Conservation (phyloP, 2,113 vertebrate genomes). For the Scomber scombrus region DNA sequence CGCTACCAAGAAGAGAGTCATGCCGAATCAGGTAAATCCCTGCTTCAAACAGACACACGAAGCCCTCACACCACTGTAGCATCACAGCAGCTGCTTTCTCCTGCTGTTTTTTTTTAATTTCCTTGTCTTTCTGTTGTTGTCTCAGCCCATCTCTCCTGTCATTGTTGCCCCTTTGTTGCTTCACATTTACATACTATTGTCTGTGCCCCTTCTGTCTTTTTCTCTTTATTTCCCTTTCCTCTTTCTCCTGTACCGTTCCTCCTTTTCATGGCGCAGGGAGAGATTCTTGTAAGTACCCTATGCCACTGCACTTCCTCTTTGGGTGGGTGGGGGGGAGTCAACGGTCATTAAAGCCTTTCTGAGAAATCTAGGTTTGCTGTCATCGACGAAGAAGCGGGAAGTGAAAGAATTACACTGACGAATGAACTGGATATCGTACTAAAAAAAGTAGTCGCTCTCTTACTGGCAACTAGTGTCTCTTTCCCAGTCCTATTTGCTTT, state of each 20-base stretch:
- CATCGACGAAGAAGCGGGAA: slow-evolving; percentile 40
- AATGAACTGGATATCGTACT: neutral
- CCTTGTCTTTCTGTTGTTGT: neutral
- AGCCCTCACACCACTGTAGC: slow-evolving; percentile 59
- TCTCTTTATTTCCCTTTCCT: slow-evolving; percentile 51
- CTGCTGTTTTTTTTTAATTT: slow-evolving; percentile 13
- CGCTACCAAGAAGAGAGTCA: slow-evolving; percentile 93
- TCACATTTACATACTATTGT: slow-evolving; percentile 67
- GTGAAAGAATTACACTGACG: slow-evolving; percentile 36
- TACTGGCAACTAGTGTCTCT: too few species aligned
- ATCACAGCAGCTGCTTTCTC: slow-evolving; percentile 6
- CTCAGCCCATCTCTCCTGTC: slow-evolving; percentile 31
- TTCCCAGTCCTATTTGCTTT: neutral
- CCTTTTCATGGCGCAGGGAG: slow-evolving; percentile 79
- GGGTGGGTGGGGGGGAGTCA: slow-evolving; percentile 40
- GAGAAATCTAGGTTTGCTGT: slow-evolving; percentile 26
- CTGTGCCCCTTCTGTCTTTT: slow-evolving; percentile 70
- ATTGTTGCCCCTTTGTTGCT: slow-evolving; percentile 58
- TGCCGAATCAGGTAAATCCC: slow-evolving; percentile 91
- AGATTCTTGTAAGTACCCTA: slow-evolving; percentile 87
- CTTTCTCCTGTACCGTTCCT: slow-evolving; percentile 32
- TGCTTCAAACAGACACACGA: neutral
- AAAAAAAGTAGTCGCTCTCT: too few species aligned
- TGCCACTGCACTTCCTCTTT: slow-evolving; percentile 70
- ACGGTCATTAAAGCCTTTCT: slow-evolving; percentile 3